phyloP scores from a whole-genome alignment of 2,113 vertebrate species.

The Chaetops frenatus region DNA sequence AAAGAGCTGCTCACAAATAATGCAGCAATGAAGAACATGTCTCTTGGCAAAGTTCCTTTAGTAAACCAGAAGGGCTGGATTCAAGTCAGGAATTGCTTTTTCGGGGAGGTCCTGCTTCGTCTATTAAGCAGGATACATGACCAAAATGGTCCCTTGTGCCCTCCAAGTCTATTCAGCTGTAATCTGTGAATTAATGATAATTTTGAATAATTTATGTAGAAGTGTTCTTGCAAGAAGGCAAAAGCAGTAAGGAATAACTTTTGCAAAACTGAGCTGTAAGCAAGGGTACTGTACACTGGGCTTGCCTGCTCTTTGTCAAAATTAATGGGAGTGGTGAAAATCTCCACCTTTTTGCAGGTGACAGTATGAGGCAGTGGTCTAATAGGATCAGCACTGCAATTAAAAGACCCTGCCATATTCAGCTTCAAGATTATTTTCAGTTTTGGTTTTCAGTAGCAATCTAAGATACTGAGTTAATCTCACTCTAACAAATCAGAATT shows the following conservation, averaged over 20 bases:
- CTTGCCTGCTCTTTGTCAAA: not conserved
- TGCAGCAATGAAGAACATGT: not conserved
- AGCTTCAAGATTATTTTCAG: not conserved
- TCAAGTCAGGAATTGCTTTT: not conserved
- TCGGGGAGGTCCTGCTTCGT: not conserved
- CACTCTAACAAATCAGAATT: not conserved
- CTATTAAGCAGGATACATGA: not conserved
- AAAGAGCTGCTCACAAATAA: not conserved
- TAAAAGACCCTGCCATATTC: not conserved
- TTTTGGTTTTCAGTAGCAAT: not conserved
- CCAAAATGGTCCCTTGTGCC: not conserved
- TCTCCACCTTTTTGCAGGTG: not conserved
- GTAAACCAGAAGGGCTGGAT: not conserved
- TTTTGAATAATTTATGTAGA: conserved; percentile 2
- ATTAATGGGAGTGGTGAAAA: not conserved
- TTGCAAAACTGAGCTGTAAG: not conserved
- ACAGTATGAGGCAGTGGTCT: not conserved
- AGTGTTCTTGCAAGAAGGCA: not conserved
- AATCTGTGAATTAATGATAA: not conserved
- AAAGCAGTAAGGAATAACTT: not conserved
- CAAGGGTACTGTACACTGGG: not conserved
- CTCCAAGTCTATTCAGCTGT: not conserved
- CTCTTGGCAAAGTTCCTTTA: not conserved
- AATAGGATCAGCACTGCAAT: not conserved
- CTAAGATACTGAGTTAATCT: not conserved